A percentile compares a stretch with the other conserved stretches of the same genome.
Evolutionary conservation across 92 coral and sea anemone genomes (phyloP).

Genomic region (Meandrina meandrites): DNA sequence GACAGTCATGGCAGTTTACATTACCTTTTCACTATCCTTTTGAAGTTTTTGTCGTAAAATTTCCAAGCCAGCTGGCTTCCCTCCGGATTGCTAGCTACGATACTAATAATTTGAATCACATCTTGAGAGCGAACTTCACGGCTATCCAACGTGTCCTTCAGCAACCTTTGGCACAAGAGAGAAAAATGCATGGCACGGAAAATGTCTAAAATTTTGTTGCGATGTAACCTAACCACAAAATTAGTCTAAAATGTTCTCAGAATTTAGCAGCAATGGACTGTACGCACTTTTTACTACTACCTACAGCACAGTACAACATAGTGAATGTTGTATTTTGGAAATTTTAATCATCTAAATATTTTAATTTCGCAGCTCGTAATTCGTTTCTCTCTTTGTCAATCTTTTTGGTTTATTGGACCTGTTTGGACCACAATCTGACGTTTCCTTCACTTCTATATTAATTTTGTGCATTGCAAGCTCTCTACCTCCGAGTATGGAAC

Average conservation of each 20-base stretch:
- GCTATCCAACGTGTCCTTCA: slow-evolving; percentile 1
- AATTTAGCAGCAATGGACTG: background rate
- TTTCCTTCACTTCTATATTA: background rate
- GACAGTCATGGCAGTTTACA: background rate
- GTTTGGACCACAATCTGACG: no score
- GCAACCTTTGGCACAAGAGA: background rate
- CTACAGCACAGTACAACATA: no score
- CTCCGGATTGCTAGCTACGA: slow-evolving; percentile 22
- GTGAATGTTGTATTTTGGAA: no score
- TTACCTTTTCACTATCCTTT: slow-evolving; percentile 21
- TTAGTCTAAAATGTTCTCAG: background rate
- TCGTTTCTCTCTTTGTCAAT: no score
- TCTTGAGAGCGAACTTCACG: slow-evolving; percentile 18
- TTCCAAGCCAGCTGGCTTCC: slow-evolving; percentile 30
- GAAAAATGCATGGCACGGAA: background rate
- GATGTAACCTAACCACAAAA: background rate
- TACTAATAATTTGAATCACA: slow-evolving; percentile 23
- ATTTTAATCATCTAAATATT: no score
- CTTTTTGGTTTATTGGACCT: no score
- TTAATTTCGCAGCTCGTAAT: no score
- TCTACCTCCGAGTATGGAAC: background rate
- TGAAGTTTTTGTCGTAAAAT: slow-evolving; percentile 6
- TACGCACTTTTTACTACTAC: background rate
- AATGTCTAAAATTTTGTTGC: background rate
- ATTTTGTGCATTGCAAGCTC: background rate